phyloP scores from a whole-genome alignment of 2,888 invertebrate genomes.

The Spodoptera littoralis region DNA sequence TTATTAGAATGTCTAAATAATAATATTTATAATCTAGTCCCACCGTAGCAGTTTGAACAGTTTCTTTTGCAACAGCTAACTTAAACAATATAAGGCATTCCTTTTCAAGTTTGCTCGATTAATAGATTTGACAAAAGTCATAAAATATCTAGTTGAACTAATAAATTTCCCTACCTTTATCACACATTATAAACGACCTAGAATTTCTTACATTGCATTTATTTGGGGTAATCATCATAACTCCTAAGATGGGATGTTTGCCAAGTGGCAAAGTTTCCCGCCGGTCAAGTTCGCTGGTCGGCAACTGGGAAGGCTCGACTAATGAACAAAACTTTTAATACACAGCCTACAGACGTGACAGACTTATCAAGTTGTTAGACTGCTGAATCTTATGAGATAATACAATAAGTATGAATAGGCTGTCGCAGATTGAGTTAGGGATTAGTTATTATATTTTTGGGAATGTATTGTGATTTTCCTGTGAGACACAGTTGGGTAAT shows the following conservation, averaged over 20 bases:
- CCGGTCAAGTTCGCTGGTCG: constrained; percentile 7
- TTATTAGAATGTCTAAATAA: too few relatives aligned
- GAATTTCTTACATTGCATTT: constrained; percentile 6
- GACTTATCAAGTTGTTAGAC: constrained; percentile 27
- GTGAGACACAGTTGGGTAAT: neutral
- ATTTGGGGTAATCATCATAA: constrained; percentile 33
- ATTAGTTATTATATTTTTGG: constrained; percentile 17
- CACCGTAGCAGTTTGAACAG: too few relatives aligned
- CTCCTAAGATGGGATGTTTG: constrained; percentile 14
- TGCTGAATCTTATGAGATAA: constrained; percentile 24
- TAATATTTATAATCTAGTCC: too few relatives aligned
- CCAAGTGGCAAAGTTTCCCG: constrained; percentile 17
- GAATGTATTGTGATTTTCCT: too few relatives aligned
- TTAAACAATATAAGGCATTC: too few relatives aligned
- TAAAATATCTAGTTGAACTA: neutral
- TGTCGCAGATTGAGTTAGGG: constrained; percentile 18
- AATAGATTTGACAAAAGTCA: too few relatives aligned
- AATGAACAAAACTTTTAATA: constrained; percentile 48
- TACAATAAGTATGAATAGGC: constrained; percentile 1
- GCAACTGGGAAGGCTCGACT: constrained; percentile 8
- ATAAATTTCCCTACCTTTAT: too few relatives aligned
- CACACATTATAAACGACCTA: too few relatives aligned
- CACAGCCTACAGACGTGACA: constrained; percentile 13
- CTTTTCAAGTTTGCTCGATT: too few relatives aligned
- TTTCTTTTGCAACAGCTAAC: too few relatives aligned